Evolutionary conservation across 1,140 invertebrate genomes (phyloP), one percentile per base, ranked within the genome.

Genomic region (Octopus sinensis): DNA sequence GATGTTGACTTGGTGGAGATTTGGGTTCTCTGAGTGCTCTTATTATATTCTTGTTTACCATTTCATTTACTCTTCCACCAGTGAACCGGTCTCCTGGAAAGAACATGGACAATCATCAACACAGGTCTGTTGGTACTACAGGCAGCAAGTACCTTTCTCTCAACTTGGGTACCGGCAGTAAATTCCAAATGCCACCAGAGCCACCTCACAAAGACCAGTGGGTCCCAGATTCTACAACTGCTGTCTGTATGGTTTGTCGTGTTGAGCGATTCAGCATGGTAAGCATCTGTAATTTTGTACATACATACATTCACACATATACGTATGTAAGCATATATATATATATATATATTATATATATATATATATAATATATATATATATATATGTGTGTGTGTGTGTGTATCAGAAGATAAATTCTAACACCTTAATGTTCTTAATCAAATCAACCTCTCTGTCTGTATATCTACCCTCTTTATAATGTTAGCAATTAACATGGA

Each of bases 241-340:
- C 88, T 73, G 86, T 87, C 6, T 92, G 92, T 86, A 92, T 91
- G 91, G 87, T 91, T 53, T 92, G 92, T 85, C 87, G 88, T 78
- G 82, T 88, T 71, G 91, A 91, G 84, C 88, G 85, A 79, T 92
- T 92, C 84, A 91, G 90, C 81, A 91, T 92, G 90, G 91, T 92
- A 84, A 84, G 87, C 85, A 52, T 43, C 30, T 43, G 3, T 43
- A 43, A 43, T 43, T 43, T 43, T 43, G 30, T 43, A 43, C 30
- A 43, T 43, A 43, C 30, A 43, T 43, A 43, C 30, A 43, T 43
- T 43, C 30, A 43, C 30, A 43, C 30, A 43, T 43, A 43, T 43
- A 2, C 30, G 30, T 43, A 43, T 43, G 30, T 43, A 2, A 1
- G 30, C n/a, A n/a, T n/a, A n/a, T n/a, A n/a, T n/a, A n/a, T n/a